Evolutionary conservation across 2,797 vertebrate genomes (phyloP).

Genomic region (Fratercula arctica): DNA sequence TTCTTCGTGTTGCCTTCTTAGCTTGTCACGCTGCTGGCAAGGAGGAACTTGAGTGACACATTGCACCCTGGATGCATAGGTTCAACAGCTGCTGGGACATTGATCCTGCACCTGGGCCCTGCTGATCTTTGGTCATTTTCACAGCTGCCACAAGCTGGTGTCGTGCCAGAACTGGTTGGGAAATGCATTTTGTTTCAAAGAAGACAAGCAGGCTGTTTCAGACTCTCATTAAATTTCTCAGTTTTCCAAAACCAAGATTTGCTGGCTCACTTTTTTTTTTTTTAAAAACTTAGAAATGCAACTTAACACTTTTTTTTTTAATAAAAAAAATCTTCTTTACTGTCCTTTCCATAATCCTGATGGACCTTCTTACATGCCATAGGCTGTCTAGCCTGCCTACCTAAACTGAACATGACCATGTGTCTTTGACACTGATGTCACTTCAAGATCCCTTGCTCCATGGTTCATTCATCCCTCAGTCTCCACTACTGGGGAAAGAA

Average conservation of each 20-base stretch:
- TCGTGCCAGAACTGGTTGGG: not conserved
- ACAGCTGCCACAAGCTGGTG: not conserved
- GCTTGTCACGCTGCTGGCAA: not conserved
- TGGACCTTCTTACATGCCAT: not conserved
- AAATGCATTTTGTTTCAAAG: slow-evolving; percentile 13
- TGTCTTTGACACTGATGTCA: not conserved
- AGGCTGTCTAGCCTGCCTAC: not conserved
- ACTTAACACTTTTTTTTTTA: not conserved
- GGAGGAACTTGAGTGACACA: not conserved
- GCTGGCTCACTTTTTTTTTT: not conserved
- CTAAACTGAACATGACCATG: not conserved
- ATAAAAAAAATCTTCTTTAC: not conserved
- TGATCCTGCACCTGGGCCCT: slow-evolving; percentile 14
- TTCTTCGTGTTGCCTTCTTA: not conserved
- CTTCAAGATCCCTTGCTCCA: not conserved
- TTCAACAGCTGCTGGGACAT: slow-evolving; percentile 30
- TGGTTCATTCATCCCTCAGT: not conserved
- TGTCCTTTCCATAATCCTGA: not conserved
- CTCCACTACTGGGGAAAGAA: not conserved
- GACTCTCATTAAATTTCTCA: not conserved
- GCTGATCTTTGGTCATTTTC: slow-evolving; percentile 32
- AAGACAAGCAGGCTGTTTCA: not conserved
- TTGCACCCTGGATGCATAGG: not conserved
- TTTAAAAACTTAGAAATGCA: not conserved
- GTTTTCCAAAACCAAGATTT: not conserved